Percentiles rank a stretch among this genome's conserved stretches.
phyloP scores from a whole-genome alignment of 2,888 invertebrate species.

The Hecatera dysodea region DNA sequence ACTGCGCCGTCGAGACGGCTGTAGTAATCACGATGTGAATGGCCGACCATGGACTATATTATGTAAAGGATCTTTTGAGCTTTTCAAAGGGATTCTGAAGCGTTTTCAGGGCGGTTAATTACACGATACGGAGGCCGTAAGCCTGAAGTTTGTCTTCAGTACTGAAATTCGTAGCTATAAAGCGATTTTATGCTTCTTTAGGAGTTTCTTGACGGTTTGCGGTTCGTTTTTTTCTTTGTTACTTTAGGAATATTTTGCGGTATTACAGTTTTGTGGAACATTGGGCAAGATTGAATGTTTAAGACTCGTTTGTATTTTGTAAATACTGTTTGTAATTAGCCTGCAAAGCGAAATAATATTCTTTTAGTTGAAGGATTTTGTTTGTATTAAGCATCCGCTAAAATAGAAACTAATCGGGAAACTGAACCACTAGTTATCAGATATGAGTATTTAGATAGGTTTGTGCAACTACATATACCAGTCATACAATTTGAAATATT shows the following conservation, averaged over 20 bases:
- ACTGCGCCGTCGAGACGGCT: conserved; percentile 80
- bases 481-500: background rate
- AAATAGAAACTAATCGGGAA: conserved; percentile 8
- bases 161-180: conserved; percentile 71
- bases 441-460: background rate
- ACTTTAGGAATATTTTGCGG: conserved; percentile 42
- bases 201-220: conserved; percentile 65
- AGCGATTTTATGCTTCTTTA: conserved; percentile 72
- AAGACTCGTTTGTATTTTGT: conserved; percentile 31
- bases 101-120: conserved; percentile 84
- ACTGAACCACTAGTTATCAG: conserved; percentile 26
- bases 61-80: conserved; percentile 87
- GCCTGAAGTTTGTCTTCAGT: conserved; percentile 74
- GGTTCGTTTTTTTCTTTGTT: conserved; percentile 69
- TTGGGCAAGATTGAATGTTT: conserved; percentile 50
- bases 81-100: conserved; percentile 83
- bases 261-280: conserved; percentile 45
- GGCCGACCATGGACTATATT: conserved; percentile 83
- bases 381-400: background rate
- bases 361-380: conserved; percentile 18
- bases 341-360: background rate
- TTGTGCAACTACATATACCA: background rate
- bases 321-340: conserved; percentile 18
- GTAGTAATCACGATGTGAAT: conserved; percentile 86
- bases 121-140: conserved; percentile 77